Conservation (phyloP, 2,113 vertebrate species). For the Sceloporus undulatus region DNA sequence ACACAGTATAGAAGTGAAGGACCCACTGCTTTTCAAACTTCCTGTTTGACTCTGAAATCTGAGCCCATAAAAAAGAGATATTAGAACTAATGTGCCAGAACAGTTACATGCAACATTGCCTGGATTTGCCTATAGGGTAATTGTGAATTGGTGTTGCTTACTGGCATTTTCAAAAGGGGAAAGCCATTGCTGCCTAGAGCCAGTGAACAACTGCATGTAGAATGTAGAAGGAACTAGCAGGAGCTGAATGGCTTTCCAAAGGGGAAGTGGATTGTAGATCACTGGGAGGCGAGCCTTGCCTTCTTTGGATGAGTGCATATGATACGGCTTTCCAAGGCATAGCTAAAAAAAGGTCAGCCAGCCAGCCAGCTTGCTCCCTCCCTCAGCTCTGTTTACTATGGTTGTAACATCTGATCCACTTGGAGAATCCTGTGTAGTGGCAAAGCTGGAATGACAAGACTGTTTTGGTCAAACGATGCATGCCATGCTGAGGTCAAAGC, state of each 20-base stretch:
- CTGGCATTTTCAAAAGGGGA: not conserved
- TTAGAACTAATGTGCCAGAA: not conserved
- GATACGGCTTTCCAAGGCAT: not conserved
- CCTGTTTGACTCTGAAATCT: not conserved
- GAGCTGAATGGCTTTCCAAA: not conserved
- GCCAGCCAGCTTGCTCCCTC: not conserved
- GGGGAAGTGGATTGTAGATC: not conserved
- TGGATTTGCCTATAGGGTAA: not conserved
- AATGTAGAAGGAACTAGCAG: not conserved
- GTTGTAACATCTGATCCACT: not conserved
- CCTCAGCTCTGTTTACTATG: slow-evolving; percentile 20
- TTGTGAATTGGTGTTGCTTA: not conserved
- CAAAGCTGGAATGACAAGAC: slow-evolving; percentile 16
- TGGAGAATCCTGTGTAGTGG: not conserved
- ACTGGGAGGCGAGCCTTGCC: slow-evolving; percentile 1
- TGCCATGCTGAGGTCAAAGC: slow-evolving; percentile 17
- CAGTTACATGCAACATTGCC: too few species aligned
- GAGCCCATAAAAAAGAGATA: not conserved
- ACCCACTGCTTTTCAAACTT: not conserved
- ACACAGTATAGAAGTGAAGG: too few species aligned
- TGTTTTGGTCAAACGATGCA: not conserved
- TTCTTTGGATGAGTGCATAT: not conserved
- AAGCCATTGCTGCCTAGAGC: not conserved
- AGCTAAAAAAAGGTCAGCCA: slow-evolving; percentile 25
- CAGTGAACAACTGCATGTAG: not conserved